These are phyloP conservation scores for Semnornis frantzii DNA, from an alignment of 2,113 vertebrate genomes.

Conservation along the genomic window DNA sequence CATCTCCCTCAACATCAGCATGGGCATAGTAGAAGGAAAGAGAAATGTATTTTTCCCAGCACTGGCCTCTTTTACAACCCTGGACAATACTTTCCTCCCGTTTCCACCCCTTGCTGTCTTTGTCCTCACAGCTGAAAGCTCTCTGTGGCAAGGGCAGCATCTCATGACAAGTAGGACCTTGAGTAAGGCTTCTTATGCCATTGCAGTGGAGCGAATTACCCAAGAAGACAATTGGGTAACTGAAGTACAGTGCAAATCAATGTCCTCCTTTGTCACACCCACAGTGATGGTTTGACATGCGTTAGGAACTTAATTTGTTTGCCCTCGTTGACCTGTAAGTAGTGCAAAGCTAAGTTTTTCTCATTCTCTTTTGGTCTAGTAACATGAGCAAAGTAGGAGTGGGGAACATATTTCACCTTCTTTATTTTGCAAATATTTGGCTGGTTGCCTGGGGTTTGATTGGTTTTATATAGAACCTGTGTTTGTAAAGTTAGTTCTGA, in stretches of 20 bases:
- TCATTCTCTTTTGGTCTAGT: not conserved
- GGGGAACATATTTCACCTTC: not conserved
- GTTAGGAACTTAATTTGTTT: not conserved
- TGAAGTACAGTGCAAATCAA: not conserved
- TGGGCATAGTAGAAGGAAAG: not conserved
- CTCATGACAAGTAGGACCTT: not conserved
- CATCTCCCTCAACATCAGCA: accelerated
- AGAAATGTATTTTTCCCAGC: not conserved
- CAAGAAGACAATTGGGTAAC: not conserved
- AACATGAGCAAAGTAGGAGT: not conserved
- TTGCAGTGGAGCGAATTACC: not conserved
- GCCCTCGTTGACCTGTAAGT: not conserved
- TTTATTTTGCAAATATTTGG: not conserved
- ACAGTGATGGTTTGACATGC: not conserved
- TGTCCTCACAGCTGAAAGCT: not conserved
- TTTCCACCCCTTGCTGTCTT: not conserved
- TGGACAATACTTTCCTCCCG: not conserved
- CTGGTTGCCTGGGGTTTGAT: not conserved
- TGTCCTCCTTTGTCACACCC: not conserved
- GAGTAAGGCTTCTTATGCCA: not conserved
- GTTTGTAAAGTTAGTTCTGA: not conserved
- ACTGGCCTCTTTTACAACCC: not conserved
- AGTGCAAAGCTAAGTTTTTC: not conserved
- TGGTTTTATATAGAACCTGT: not conserved
- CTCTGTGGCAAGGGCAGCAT: not conserved